Evolutionary conservation across 2,888 invertebrate species (phyloP).

Genomic region (Lasioglossum calceatum): DNA sequence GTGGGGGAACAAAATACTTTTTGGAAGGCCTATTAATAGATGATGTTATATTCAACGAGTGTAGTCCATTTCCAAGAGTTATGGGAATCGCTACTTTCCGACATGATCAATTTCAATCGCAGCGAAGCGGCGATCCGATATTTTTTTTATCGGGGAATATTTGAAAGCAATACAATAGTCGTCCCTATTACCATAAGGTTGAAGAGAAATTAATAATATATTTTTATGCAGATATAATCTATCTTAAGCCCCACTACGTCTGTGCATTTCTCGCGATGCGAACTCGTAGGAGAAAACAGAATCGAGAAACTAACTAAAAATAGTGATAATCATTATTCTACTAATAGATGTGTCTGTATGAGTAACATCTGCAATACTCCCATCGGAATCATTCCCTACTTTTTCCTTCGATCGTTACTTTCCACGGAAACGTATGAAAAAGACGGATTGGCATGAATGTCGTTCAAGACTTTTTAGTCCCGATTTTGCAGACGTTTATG

Average conservation of each 20-base stretch:
- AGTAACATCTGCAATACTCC: constrained; percentile 43
- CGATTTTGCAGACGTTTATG: constrained; percentile 63
- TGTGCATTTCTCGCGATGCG: constrained; percentile 26
- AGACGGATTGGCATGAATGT: constrained; percentile 32
- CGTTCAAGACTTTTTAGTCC: constrained; percentile 47
- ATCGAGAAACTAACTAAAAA: constrained; percentile 47
- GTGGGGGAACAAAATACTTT: neutral
- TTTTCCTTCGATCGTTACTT: constrained; percentile 37
- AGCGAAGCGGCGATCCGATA: constrained; percentile 1
- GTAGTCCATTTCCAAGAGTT: neutral
- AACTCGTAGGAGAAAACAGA: constrained; percentile 29
- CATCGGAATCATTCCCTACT: constrained; percentile 30
- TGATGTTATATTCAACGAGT: neutral
- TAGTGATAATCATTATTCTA: constrained; percentile 51
- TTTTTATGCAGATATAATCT: constrained; percentile 50
- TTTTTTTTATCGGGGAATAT: constrained; percentile 32
- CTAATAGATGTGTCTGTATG: constrained; percentile 46
- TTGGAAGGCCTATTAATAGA: neutral
- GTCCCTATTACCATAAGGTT: constrained; percentile 26
- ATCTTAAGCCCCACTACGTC: constrained; percentile 38
- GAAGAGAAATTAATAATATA: constrained; percentile 59
- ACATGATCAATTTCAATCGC: constrained; percentile 22
- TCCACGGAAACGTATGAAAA: constrained; percentile 4
- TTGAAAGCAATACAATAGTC: constrained; percentile 17
- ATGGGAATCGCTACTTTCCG: neutral